phyloP scores from a whole-genome alignment of 2,888 invertebrate genomes.

The Pomacea canaliculata region DNA sequence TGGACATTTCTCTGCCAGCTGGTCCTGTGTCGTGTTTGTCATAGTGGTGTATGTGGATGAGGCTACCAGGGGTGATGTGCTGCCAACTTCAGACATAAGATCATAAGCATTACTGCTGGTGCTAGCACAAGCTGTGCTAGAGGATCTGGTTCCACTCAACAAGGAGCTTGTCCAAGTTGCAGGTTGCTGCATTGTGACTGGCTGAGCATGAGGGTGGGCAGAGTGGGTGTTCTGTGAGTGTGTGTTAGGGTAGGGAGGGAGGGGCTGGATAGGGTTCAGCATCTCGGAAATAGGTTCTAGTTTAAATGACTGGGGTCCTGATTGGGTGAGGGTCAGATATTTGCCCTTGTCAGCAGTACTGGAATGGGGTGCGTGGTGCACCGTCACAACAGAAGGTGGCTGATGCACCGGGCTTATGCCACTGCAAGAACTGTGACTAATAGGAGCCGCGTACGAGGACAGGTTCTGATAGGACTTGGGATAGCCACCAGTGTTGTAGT shows the following conservation, averaged over 20 bases:
- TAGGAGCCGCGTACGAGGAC: conserved; percentile 14
- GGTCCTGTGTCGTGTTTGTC: conserved; percentile 61
- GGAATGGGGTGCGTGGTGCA: conserved; percentile 5
- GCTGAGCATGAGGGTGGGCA: conserved; percentile 24
- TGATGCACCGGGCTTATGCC: conserved; percentile 4
- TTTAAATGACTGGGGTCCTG: conserved; percentile 71
- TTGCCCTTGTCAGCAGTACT: conserved; percentile 15
- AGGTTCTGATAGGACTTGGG: conserved; percentile 29
- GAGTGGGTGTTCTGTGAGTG: conserved; percentile 24
- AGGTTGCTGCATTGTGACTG: conserved; percentile 1
- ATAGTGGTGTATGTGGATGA: conserved; percentile 55
- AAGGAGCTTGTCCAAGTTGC: conserved; percentile 33
- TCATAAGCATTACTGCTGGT: neutral
- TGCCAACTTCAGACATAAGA: too few species aligned
- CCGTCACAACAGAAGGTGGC: conserved; percentile 8
- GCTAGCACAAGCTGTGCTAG: conserved; percentile 9
- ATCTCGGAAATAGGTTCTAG: conserved; percentile 80
- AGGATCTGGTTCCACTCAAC: conserved; percentile 70
- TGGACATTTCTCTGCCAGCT: conserved; percentile 61
- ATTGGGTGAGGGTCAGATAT: conserved; percentile 15
- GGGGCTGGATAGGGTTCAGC: conserved; percentile 62
- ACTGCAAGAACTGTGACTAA: conserved; percentile 1
- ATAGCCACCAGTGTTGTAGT: conserved; percentile 7
- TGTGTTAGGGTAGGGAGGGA: conserved; percentile 20
- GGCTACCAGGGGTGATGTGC: neutral